phyloP scores from a whole-genome alignment of 2,113 vertebrate genomes.

The Odontophorus gujanensis region DNA sequence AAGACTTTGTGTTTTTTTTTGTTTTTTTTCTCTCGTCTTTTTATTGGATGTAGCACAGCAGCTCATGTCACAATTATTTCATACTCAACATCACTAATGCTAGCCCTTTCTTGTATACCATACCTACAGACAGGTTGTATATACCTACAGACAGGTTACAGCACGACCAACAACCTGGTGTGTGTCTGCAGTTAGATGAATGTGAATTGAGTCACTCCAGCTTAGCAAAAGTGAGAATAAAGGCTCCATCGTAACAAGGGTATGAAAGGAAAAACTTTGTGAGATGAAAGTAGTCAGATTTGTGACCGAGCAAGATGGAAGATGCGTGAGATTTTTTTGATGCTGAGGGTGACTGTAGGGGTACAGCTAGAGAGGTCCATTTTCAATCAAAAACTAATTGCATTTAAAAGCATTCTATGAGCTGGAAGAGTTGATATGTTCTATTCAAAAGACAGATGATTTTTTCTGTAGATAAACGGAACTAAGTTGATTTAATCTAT shows the following conservation, averaged over 20 bases:
- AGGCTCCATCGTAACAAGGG: not conserved
- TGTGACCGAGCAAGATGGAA: not conserved
- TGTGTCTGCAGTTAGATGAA: not conserved
- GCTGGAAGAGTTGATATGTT: not conserved
- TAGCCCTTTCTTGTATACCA: not conserved
- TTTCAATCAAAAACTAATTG: not conserved
- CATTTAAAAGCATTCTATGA: not conserved
- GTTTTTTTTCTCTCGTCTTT: not conserved
- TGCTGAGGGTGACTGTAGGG: not conserved
- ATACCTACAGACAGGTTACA: not conserved
- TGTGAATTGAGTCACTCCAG: not conserved
- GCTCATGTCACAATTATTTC: not conserved
- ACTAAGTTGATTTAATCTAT: not conserved
- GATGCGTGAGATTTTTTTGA: not conserved
- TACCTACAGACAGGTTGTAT: not conserved
- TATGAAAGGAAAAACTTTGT: not conserved
- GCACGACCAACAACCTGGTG: not conserved
- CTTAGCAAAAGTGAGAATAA: not conserved
- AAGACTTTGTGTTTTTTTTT: not conserved
- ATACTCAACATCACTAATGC: not conserved
- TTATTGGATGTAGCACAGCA: not conserved
- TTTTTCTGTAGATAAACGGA: not conserved
- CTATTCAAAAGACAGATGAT: not conserved
- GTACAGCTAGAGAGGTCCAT: not conserved
- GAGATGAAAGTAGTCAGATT: not conserved